Conservation (phyloP, 2,888 invertebrate genomes). For the Synergus laeviventris region DNA sequence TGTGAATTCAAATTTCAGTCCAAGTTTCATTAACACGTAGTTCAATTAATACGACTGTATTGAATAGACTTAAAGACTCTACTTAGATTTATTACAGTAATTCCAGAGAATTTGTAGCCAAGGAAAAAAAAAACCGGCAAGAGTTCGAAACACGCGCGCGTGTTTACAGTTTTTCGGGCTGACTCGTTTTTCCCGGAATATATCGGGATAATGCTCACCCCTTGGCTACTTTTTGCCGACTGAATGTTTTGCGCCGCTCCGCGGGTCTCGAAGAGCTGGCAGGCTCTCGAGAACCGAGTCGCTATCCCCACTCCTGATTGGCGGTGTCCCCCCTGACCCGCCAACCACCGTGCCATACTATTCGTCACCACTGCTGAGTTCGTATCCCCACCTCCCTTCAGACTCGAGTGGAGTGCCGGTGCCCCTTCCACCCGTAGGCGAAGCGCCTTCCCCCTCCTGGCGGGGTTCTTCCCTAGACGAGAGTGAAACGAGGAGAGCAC, state of each 20-base stretch:
- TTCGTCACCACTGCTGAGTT: constrained; percentile 49
- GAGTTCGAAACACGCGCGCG: constrained; percentile 40
- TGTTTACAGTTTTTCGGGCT: constrained; percentile 57
- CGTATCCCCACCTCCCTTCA: constrained; percentile 39
- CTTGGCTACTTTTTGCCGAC: constrained; percentile 77
- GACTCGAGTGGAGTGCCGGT: constrained; percentile 20
- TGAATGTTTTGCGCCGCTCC: constrained; percentile 75
- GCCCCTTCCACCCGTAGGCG: constrained; percentile 44
- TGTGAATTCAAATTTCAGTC: too few relatives aligned
- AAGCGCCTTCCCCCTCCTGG: constrained; percentile 32
- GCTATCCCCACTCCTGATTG: constrained; percentile 46
- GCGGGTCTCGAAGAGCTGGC: constrained; percentile 48
- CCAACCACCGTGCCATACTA: constrained; percentile 53
- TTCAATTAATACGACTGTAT: too few relatives aligned
- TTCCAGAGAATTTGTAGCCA: too few relatives aligned
- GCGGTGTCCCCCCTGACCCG: constrained; percentile 35
- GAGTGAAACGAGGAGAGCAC: constrained; percentile 57
- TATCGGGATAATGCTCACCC: constrained; percentile 73
- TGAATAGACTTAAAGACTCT: too few relatives aligned
- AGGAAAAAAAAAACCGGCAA: not conserved
- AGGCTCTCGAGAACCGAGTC: constrained; percentile 50
- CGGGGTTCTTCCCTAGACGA: constrained; percentile 46
- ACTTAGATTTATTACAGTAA: too few relatives aligned
- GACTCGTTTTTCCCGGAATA: constrained; percentile 49
- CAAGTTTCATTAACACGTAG: too few relatives aligned